These are phyloP conservation scores for Micronisus gabar DNA, from an alignment of 2,113 vertebrate genomes.

Conservation along the genomic window DNA sequence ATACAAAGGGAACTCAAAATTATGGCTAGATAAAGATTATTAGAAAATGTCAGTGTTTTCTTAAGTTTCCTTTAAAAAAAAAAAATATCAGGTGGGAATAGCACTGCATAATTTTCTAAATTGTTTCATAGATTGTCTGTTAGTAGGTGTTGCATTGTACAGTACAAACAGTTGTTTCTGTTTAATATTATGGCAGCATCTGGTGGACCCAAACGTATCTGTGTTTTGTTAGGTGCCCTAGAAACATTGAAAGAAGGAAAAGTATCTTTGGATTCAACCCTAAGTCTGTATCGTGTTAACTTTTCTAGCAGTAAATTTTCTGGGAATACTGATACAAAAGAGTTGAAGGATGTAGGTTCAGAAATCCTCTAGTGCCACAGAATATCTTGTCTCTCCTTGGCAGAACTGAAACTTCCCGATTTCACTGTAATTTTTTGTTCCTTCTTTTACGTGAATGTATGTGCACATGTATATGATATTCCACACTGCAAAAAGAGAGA, in stretches of 20 bases:
- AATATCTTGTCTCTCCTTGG: not conserved
- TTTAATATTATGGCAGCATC: not conserved
- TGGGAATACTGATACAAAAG: not conserved
- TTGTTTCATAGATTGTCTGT: not conserved
- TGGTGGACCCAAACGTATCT: not conserved
- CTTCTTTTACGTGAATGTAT: not conserved
- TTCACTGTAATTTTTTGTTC: not conserved
- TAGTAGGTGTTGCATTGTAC: not conserved
- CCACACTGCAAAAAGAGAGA: not conserved
- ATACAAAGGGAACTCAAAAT: not conserved
- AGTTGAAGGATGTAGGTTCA: not conserved
- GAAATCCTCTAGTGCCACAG: not conserved
- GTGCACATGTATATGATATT: no score
- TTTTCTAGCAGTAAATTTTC: not conserved
- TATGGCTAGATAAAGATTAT: not conserved
- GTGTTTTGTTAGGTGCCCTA: not conserved
- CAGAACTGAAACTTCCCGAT: not conserved
- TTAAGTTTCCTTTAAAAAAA: not conserved
- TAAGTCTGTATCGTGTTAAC: not conserved
- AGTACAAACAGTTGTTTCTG: not conserved
- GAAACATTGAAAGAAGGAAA: not conserved
- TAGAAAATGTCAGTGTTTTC: not conserved
- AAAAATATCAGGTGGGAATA: not conserved
- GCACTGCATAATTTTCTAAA: not conserved
- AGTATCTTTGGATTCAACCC: not conserved